Percentiles rank a stretch among this genome's conserved stretches.
These are phyloP conservation scores for Momotus momota DNA, from an alignment of 2,797 vertebrate genomes.

Conservation along the genomic window DNA sequence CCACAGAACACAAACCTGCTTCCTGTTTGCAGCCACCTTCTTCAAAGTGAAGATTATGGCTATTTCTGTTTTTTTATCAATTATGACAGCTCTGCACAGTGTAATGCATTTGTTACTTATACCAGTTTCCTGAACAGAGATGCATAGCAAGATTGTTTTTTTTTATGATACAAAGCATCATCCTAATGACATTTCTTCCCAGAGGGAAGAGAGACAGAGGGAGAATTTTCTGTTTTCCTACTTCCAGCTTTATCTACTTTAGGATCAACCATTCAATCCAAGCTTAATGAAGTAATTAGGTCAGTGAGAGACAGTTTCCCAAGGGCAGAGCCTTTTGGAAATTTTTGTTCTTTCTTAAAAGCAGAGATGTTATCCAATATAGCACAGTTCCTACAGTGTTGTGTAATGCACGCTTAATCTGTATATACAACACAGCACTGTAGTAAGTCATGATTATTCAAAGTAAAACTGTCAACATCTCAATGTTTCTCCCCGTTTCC, in stretches of 20 bases:
- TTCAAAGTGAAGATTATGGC: neutral
- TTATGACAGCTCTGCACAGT: neutral
- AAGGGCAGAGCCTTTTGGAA: conserved; percentile 34
- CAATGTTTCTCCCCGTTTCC: neutral
- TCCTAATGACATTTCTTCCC: conserved; percentile 31
- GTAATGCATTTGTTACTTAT: neutral
- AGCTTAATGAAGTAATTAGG: conserved; percentile 69
- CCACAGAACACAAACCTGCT: neutral
- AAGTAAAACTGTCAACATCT: neutral
- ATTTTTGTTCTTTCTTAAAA: conserved; percentile 54
- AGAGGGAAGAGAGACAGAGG: neutral
- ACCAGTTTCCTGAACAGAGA: neutral
- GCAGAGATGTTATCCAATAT: neutral
- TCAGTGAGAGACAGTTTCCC: conserved; percentile 44
- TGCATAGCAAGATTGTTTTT: neutral
- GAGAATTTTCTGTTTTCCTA: conserved; percentile 41
- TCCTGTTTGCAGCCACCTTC: neutral
- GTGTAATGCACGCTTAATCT: neutral
- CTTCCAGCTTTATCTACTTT: conserved; percentile 59
- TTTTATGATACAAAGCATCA: neutral
- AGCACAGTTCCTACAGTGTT: neutral
- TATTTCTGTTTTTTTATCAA: neutral
- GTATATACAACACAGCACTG: neutral
- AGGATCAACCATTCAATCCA: conserved; percentile 60
- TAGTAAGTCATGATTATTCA: neutral